Evolutionary conservation across 2,888 invertebrate genomes (phyloP).

Genomic region (Stenodema calcarata): DNA sequence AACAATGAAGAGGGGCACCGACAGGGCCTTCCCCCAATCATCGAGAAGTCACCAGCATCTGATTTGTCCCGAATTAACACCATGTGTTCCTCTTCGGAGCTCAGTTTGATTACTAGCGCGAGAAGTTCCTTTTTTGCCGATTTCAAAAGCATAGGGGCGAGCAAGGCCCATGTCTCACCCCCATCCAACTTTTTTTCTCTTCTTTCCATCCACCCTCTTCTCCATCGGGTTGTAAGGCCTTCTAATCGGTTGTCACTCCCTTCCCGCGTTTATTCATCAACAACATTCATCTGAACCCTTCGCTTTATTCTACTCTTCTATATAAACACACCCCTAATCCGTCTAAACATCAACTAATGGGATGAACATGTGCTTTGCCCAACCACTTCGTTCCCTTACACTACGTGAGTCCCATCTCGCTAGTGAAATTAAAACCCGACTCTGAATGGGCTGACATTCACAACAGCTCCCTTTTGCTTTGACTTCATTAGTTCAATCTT

Average conservation of each 20-base stretch:
- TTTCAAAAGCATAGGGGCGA: neutral
- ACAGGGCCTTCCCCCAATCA: neutral
- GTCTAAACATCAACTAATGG: slow-evolving; percentile 44
- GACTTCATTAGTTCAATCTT: too few relatives aligned
- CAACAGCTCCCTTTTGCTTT: too few relatives aligned
- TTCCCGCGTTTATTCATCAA: neutral
- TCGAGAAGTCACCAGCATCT: slow-evolving; percentile 43
- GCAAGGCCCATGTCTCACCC: neutral
- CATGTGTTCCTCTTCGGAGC: slow-evolving; percentile 19
- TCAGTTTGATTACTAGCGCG: neutral
- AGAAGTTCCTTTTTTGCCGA: neutral
- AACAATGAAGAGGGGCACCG: neutral
- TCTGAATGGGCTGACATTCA: neutral
- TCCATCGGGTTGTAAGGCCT: neutral
- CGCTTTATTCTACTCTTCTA: slow-evolving; percentile 5
- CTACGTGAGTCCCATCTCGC: neutral
- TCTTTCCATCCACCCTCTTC: neutral
- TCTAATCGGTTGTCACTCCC: slow-evolving; percentile 26
- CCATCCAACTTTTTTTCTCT: neutral
- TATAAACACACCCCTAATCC: slow-evolving; percentile 35
- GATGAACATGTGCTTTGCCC: slow-evolving; percentile 37
- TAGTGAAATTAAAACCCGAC: neutral
- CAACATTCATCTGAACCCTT: neutral
- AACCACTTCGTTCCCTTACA: slow-evolving; percentile 17
- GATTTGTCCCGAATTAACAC: slow-evolving; percentile 42